phyloP scores from a whole-genome alignment of 2,888 invertebrate genomes.

The Dysmachus trigonus region DNA sequence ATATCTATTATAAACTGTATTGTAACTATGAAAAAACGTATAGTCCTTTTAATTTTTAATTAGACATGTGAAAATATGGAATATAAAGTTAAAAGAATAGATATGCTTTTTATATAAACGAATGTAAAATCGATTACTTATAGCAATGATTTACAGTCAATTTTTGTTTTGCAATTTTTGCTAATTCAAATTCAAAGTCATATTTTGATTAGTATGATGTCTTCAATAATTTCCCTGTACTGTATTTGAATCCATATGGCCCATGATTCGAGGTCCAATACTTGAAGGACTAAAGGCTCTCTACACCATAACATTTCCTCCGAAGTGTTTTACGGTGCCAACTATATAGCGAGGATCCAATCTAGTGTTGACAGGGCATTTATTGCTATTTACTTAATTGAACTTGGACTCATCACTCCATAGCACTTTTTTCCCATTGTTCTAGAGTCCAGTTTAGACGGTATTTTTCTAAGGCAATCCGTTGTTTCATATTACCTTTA shows the following conservation, averaged over 20 bases:
- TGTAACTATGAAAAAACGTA: no score
- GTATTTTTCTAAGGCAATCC: neutral
- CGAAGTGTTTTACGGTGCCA: neutral
- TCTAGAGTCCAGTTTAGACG: neutral
- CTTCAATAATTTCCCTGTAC: neutral
- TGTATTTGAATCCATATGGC: neutral
- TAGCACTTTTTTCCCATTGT: neutral
- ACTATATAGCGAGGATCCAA: neutral
- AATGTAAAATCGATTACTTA: no score
- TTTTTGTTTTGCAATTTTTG: no score
- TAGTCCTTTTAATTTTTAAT: no score
- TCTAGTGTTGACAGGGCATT: neutral
- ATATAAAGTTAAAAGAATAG: no score
- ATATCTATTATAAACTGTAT: no score
- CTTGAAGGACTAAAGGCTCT: neutral
- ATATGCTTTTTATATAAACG: no score
- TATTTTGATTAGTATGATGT: neutral
- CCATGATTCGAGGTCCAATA: neutral
- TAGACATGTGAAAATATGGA: no score
- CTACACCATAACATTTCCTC: neutral
- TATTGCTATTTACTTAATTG: neutral
- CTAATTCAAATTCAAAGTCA: no score
- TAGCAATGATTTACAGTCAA: no score
- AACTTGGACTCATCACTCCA: neutral
- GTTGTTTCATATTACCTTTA: no score